Evolutionary conservation across 1,140 invertebrate species (phyloP), one percentile per base, ranked within the genome.

Genomic region (Hycleus cichorii): DNA sequence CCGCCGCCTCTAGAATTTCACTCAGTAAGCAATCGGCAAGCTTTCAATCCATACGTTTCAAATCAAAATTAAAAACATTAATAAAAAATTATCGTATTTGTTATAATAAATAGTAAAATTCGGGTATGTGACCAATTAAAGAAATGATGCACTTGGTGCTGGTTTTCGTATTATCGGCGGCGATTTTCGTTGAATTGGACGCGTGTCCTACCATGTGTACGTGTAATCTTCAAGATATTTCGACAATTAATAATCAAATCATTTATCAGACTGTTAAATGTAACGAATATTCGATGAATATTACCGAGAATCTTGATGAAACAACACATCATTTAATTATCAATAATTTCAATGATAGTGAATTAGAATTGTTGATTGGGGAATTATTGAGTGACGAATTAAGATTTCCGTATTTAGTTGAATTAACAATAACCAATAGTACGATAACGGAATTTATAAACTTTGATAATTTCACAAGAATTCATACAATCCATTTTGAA

Each of bases 401-500:
- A 18, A 18, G 8, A 26, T 53, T 27, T 18, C 39, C 24, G 27
- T 11, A 55, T 55, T 39, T 55, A 24, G 6, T 12, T n/a, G 49
- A 60, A 11, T 39, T 63, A 27, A 38, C 47, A 8, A 42, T 63
- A 39, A 49, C 5, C 10, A 40, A 54, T 12, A 65, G 64, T 57
- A 25, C 10, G 4, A 47, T 11, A 62, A 12, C 18, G n/a, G 49
- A 50, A 62, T 42, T 18, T 59, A 26, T 49, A 25, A 55, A 44
- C 74, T 76, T 80, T 61, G 64, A 65, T 54, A 77, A 76, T 11
- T 69, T 83, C 25, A 73, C 67, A 26, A 57, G 70, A 4, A 52
- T 81, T 6, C 62, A 68, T 6, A 64, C 68, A 4, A 63, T 83
- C 9, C 77, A 82, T 64, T 64, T 83, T 3, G 78, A 80, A 10